These are phyloP conservation scores for Thera obeliscata DNA, from an alignment of 2,888 invertebrate genomes.

Conservation along the genomic window DNA sequence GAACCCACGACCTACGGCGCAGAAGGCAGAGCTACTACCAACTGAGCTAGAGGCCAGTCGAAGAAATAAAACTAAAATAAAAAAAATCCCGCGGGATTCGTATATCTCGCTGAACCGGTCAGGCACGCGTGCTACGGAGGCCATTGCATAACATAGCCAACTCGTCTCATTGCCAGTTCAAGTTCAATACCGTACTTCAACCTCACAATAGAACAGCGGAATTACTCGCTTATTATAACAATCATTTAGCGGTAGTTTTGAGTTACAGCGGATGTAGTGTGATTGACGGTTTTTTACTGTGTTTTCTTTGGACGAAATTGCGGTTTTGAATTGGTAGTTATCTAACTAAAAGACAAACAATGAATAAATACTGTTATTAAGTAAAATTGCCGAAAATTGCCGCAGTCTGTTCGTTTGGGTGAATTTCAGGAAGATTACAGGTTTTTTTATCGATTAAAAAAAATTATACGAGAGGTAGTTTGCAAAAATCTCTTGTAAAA, in stretches of 20 bases:
- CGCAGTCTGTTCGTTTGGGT: no score
- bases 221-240: conserved; percentile 4
- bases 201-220: conserved; percentile 18
- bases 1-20: no score
- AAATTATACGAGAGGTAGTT: no score
- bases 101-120: background rate
- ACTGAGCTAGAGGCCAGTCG: no score
- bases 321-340: background rate
- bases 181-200: conserved; percentile 22
- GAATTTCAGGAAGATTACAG: no score
- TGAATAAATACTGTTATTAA: background rate
- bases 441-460: background rate
- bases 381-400: no score
- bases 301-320: conserved; percentile 3
- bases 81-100: background rate
- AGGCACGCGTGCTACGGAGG: background rate
- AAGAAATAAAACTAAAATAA: no score
- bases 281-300: conserved; percentile 2
- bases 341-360: background rate
- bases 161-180: conserved; percentile 7
- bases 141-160: conserved; percentile 4
- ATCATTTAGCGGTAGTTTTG: conserved; percentile 6
- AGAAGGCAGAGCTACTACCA: no score
- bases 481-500: no score
- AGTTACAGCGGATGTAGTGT: conserved; percentile 2